Evolutionary conservation across 2,113 vertebrate genomes (phyloP), one percentile per base, ranked within the genome.

Genomic region (Triplophysa tibetana): DNA sequence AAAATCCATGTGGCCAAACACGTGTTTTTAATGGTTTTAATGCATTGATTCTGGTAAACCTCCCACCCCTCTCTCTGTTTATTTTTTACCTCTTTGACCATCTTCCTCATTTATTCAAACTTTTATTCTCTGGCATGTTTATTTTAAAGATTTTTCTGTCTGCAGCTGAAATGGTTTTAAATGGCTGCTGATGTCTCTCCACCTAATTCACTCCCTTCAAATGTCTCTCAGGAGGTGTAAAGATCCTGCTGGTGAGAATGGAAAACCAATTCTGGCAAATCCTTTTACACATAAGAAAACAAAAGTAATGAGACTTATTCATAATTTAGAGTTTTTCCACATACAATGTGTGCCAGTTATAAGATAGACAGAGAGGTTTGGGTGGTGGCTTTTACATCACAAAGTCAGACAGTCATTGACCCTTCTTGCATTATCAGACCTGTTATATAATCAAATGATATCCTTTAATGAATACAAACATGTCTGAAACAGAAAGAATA

Each of bases 91-190:
- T 70, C 50, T 21, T 60, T 52, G 61, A 24, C 61, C 43, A n/a
- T 41, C 50, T 33, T 17, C 79, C 16, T 63, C 63, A 43, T 58
- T 86, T 56, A 68, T 54, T 81, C 73, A 14, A 80, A 86, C 86
- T 58, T 45, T 86, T 88, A 88, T 89, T 87, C 83, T 84, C 85
- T 85, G 80, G 61, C 81, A 68, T 88, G 83, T 89, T 91, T 90
- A 82, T 87, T 86, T 80, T 82, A 82, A 84, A 77, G 54, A 78
- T 78, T 74, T 70, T 38, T 38, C 33, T 65, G 21, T 3, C 65
- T 83, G 81, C 81, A 76, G 68, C 75, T 80, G 50, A 70, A 52
- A 60, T 62, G 24, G n/a, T 70, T 78, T 83, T 80, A 58, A 48
- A 72, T 60, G 74, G 62, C 50, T 38, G 6, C 54, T 70, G 79